Percentiles rank a stretch among this genome's conserved stretches.
Conservation (phyloP, 2,888 invertebrate species). For the Eupithecia inturbata region DNA sequence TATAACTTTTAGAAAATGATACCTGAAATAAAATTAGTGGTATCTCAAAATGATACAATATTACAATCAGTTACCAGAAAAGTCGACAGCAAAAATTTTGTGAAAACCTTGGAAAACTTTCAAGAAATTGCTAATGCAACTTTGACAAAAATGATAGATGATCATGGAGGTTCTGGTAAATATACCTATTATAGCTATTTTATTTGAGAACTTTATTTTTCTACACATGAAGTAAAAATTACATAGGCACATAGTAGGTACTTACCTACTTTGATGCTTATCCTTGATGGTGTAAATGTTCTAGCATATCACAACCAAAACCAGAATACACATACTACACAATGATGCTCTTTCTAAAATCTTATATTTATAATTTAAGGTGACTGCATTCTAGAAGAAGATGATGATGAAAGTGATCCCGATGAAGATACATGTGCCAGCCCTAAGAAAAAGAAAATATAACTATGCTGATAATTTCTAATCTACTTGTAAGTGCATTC, state of each 20-base stretch:
- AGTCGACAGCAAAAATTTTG: slow-evolving; percentile 48
- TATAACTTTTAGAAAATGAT: slow-evolving; percentile 39
- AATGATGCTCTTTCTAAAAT: not conserved
- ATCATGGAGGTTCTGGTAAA: slow-evolving; percentile 55
- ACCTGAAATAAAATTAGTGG: slow-evolving; percentile 59
- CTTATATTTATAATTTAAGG: slow-evolving; percentile 39
- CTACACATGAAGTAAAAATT: not conserved
- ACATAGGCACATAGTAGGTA: not conserved
- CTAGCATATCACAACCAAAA: not conserved
- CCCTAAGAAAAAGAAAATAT: slow-evolving; percentile 64
- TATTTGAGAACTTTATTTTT: not conserved
- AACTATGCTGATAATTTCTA: slow-evolving; percentile 30
- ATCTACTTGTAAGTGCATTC: slow-evolving; percentile 30
- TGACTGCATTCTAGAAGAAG: slow-evolving; percentile 47
- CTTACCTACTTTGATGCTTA: too few species aligned
- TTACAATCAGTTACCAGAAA: slow-evolving; percentile 54
- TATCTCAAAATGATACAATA: slow-evolving; percentile 57
- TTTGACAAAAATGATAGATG: slow-evolving; percentile 65
- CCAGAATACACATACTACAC: not conserved
- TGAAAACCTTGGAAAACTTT: slow-evolving; percentile 65
- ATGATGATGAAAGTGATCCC: slow-evolving; percentile 51
- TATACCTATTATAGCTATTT: not conserved
- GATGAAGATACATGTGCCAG: slow-evolving; percentile 52
- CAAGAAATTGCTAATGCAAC: slow-evolving; percentile 61
- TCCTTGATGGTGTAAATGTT: not conserved